Percentiles rank a stretch among this genome's conserved stretches.
These are phyloP conservation scores for Riptortus pedestris DNA, from an alignment of 1,140 invertebrate species.

Conservation along the genomic window DNA sequence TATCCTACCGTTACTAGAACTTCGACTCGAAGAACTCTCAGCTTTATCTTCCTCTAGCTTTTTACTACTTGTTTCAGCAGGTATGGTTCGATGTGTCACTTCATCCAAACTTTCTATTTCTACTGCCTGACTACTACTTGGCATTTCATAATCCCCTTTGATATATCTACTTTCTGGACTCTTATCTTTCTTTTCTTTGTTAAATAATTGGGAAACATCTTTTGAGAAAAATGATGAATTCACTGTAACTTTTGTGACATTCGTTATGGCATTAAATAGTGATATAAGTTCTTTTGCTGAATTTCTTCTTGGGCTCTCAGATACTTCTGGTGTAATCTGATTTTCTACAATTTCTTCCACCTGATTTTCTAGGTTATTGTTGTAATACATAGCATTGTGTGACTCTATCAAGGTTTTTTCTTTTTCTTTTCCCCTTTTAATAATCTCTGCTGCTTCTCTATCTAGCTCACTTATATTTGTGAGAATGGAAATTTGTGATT, in stretches of 20 bases:
- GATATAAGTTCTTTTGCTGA: slow-evolving; percentile 48
- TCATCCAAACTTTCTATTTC: background rate
- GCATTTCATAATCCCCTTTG: background rate
- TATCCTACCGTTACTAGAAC: slow-evolving; percentile 6
- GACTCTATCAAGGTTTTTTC: slow-evolving; percentile 35
- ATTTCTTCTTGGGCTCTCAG: slow-evolving; percentile 35
- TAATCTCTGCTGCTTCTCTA: slow-evolving; percentile 62
- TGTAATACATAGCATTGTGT: slow-evolving; percentile 36
- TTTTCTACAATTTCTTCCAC: slow-evolving; percentile 34
- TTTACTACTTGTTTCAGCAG: background rate
- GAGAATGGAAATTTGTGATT: slow-evolving; percentile 52
- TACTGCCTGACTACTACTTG: background rate
- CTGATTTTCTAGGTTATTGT: slow-evolving; percentile 35
- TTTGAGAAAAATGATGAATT: slow-evolving; percentile 40
- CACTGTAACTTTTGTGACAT: slow-evolving; percentile 46
- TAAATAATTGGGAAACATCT: background rate
- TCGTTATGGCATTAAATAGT: slow-evolving; percentile 51
- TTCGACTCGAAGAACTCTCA: background rate
- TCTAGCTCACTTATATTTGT: slow-evolving; percentile 71
- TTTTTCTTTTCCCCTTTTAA: slow-evolving; percentile 46
- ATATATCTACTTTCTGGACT: background rate
- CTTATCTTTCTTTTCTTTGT: background rate
- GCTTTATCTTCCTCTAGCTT: background rate
- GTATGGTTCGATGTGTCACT: background rate
- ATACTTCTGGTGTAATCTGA: slow-evolving; percentile 31